Percentiles rank a stretch among this genome's conserved stretches.
phyloP scores from a whole-genome alignment of 2,797 vertebrate species.

The Xenentodon cancila region DNA sequence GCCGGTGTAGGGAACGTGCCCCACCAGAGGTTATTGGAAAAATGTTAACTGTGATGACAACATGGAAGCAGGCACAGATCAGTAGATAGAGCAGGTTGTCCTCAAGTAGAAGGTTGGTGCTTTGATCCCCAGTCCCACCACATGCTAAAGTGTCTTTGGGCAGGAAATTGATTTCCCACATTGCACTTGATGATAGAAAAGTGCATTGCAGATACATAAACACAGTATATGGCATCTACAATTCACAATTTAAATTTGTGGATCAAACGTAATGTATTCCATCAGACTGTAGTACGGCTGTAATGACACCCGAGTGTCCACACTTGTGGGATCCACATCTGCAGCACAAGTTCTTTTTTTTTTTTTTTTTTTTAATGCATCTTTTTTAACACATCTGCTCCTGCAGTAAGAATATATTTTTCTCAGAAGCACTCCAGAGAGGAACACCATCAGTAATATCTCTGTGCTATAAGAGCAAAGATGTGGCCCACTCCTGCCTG shows the following conservation, averaged over 20 bases:
- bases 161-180: no score
- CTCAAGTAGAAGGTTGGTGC: no score
- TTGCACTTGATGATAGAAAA: no score
- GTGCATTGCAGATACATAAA: no score
- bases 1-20: not conserved
- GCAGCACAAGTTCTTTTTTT: constrained; percentile 47
- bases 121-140: no score
- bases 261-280: constrained; percentile 45
- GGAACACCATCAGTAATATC: constrained; percentile 58
- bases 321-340: constrained; percentile 45
- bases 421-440: constrained; percentile 50
- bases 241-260: constrained; percentile 9
- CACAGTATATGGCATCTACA: no score
- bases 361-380: no score
- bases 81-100: no score
- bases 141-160: no score
- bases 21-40: constrained; percentile 12
- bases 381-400: constrained; percentile 49
- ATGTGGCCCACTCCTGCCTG: constrained; percentile 33
- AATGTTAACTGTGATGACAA: not conserved
- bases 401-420: constrained; percentile 57
- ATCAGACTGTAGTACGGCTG: constrained; percentile 40
- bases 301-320: constrained; percentile 48
- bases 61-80: constrained; percentile 3
- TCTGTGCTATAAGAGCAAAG: constrained; percentile 32